phyloP scores from a whole-genome alignment of 2,888 invertebrate genomes.

The Pollenia amentaria region DNA sequence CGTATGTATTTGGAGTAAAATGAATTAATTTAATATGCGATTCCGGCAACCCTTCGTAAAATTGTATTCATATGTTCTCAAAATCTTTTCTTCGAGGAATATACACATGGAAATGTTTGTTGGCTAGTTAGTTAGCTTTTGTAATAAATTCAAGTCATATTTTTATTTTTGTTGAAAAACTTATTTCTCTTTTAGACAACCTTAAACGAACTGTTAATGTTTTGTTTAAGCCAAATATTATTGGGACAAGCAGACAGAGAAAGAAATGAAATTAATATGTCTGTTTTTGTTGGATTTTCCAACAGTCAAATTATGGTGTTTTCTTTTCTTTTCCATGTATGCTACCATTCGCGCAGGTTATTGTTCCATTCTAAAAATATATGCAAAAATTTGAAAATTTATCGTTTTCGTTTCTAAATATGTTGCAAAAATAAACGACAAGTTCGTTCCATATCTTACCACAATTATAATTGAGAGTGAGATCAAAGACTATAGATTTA shows the following conservation, averaged over 20 bases:
- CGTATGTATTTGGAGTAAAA: conserved; percentile 9
- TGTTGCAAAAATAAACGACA: too few species aligned
- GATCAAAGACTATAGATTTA: too few species aligned
- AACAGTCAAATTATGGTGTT: too few species aligned
- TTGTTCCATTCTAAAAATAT: too few species aligned
- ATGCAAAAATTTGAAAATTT: too few species aligned
- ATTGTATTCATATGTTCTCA: too few species aligned
- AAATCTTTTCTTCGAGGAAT: not conserved
- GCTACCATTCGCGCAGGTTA: too few species aligned
- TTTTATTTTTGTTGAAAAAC: not conserved
- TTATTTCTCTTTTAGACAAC: not conserved
- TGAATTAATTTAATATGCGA: not conserved
- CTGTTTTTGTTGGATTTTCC: too few species aligned
- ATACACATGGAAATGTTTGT: not conserved
- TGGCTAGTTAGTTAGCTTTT: not conserved
- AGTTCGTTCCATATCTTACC: too few species aligned
- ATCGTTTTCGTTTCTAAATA: too few species aligned
- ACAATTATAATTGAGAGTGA: too few species aligned
- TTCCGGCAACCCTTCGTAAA: conserved; percentile 9
- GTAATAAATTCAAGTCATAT: conserved; percentile 16
- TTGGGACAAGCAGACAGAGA: not conserved
- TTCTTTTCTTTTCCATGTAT: too few species aligned
- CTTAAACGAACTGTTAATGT: conserved; percentile 3
- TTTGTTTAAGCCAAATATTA: conserved; percentile 11
- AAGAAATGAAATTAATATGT: conserved; percentile 21